Percentiles rank a stretch among this genome's conserved stretches.
phyloP scores from a whole-genome alignment of 2,113 vertebrate species.

The Petroica traversi region DNA sequence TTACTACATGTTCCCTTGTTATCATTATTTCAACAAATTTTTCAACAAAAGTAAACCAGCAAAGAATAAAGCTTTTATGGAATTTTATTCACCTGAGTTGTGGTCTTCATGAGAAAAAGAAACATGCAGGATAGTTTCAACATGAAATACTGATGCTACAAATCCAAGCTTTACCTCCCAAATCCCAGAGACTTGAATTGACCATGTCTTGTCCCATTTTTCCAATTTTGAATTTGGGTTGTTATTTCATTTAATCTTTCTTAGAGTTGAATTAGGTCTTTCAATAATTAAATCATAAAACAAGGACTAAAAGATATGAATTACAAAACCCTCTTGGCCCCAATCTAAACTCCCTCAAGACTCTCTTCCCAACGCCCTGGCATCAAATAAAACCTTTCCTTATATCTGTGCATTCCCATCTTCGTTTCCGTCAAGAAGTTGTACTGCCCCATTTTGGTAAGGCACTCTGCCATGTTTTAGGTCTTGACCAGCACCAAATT shows the following conservation, averaged over 20 bases:
- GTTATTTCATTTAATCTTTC: background rate
- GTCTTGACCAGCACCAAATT: background rate
- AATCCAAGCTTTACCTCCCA: background rate
- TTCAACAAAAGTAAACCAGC: background rate
- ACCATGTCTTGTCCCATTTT: background rate
- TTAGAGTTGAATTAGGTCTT: background rate
- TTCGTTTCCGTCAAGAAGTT: background rate
- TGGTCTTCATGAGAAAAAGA: background rate
- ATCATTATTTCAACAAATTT: background rate
- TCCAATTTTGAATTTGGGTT: background rate
- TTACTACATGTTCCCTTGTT: background rate
- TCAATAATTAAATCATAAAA: background rate
- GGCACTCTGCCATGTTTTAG: fast-evolving
- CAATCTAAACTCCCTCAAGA: background rate
- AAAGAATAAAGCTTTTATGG: background rate
- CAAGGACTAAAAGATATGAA: background rate
- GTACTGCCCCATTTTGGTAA: background rate
- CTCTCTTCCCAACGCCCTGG: background rate
- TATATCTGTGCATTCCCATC: background rate
- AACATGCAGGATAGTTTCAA: background rate
- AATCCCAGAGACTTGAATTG: background rate
- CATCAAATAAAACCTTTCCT: background rate
- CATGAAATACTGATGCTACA: background rate
- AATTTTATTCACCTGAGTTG: background rate
- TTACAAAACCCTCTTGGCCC: background rate